phyloP scores from a whole-genome alignment of 2,797 vertebrate genomes.

The Adrianichthys oophorus region DNA sequence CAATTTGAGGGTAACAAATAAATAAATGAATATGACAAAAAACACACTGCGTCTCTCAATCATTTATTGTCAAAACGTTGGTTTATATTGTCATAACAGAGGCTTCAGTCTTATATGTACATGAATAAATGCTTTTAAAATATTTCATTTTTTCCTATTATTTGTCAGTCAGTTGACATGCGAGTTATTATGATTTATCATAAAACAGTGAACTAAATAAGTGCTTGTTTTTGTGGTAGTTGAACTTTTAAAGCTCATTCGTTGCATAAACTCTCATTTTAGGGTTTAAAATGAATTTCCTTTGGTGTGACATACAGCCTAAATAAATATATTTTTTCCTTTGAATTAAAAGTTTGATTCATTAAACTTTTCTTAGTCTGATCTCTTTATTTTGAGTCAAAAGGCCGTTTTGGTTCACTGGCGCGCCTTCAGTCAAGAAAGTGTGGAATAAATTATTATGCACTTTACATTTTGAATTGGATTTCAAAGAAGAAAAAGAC shows the following conservation, averaged over 20 bases:
- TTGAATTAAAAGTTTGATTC: too few relatives aligned
- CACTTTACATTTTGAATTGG: too few relatives aligned
- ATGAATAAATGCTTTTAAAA: constrained; percentile 42
- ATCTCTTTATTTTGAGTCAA: too few relatives aligned
- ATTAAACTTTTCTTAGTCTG: too few relatives aligned
- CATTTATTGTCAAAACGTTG: constrained; percentile 63
- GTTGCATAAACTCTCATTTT: too few relatives aligned
- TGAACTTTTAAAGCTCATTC: too few relatives aligned
- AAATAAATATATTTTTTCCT: too few relatives aligned
- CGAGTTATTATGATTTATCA: constrained; percentile 4
- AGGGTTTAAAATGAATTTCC: too few relatives aligned
- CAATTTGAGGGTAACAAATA: constrained; percentile 34
- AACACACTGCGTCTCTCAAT: constrained; percentile 44
- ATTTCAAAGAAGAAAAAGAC: not conserved
- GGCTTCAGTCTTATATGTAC: constrained; percentile 56
- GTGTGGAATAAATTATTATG: not conserved
- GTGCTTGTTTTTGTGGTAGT: too few relatives aligned
- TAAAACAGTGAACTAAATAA: too few relatives aligned
- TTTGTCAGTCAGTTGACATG: constrained; percentile 10
- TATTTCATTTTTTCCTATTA: constrained; percentile 9
- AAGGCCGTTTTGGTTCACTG: not conserved
- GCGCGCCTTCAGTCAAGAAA: not conserved
- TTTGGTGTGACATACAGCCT: too few relatives aligned
- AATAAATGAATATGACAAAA: constrained; percentile 68
- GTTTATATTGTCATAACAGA: constrained; percentile 48